Evolutionary conservation across 1,140 invertebrate genomes (phyloP).

Genomic region (Daktulosphaira vitifoliae): DNA sequence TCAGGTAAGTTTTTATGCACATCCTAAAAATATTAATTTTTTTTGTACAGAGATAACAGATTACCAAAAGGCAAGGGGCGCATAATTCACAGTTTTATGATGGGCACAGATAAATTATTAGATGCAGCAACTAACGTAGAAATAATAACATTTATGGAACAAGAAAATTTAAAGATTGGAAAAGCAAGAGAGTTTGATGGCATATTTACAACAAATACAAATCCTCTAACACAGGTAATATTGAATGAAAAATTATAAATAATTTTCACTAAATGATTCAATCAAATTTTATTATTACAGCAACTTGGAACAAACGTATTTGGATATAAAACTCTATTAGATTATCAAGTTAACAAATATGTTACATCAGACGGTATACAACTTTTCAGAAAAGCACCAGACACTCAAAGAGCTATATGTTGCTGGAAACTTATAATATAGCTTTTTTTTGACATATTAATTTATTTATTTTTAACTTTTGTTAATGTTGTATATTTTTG

Average conservation of each 20-base stretch:
- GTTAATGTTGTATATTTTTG: conserved; percentile 21
- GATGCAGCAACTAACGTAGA: conserved; percentile 62
- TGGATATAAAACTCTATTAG: conserved; percentile 63
- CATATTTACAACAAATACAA: conserved; percentile 78
- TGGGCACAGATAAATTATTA: conserved; percentile 59
- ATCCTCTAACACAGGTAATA: conserved; percentile 66
- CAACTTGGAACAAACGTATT: conserved; percentile 71
- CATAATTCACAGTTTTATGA: conserved; percentile 76
- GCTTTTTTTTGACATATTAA: background rate
- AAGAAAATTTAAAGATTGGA: conserved; percentile 58
- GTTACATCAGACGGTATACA: conserved; percentile 57
- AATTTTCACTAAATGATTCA: too few relatives aligned
- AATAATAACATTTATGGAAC: conserved; percentile 67
- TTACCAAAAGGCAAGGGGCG: conserved; percentile 58
- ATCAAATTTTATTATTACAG: conserved; percentile 44
- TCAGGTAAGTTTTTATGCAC: too few relatives aligned
- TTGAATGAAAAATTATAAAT: background rate
- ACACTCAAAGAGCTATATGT: conserved; percentile 60
- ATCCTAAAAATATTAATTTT: background rate
- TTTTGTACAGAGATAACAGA: conserved; percentile 47
- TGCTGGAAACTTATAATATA: conserved; percentile 55
- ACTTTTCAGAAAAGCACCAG: conserved; percentile 63
- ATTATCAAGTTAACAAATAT: conserved; percentile 73
- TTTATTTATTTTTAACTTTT: conserved; percentile 17
- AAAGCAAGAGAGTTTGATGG: conserved; percentile 56